A percentile compares a stretch with the other conserved stretches of the same genome.
phyloP scores from a whole-genome alignment of 2,888 invertebrate species.

The Leucophora obtusa region DNA sequence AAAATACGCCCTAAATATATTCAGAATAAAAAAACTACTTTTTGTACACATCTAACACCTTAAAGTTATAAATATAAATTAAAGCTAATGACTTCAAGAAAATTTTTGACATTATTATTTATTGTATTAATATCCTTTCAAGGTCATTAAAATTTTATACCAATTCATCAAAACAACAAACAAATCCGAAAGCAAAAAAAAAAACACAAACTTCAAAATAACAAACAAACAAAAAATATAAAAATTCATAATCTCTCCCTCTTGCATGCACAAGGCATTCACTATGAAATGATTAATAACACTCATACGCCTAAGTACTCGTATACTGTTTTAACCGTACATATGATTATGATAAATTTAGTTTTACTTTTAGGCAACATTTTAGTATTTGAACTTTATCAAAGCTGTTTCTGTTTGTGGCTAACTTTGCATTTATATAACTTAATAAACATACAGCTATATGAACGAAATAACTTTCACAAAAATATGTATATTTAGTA shows the following conservation, averaged over 20 bases:
- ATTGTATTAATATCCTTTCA: slow-evolving; percentile 38
- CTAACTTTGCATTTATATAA: neutral
- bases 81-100: slow-evolving; percentile 12
- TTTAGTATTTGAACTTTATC: neutral
- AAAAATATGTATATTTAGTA: neutral
- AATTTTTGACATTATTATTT: slow-evolving; percentile 16
- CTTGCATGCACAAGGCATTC: neutral
- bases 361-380: neutral
- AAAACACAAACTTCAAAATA: neutral
- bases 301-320: slow-evolving; percentile 50
- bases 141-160: slow-evolving; percentile 32
- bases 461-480: neutral
- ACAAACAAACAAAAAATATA: slow-evolving; percentile 25
- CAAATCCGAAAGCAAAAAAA: neutral
- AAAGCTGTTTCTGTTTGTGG: neutral
- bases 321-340: slow-evolving; percentile 24
- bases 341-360: slow-evolving; percentile 41
- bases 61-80: neutral
- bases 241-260: neutral
- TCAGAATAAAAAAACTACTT: too few species aligned
- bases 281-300: slow-evolving; percentile 40
- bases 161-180: slow-evolving; percentile 32
- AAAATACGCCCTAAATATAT: too few species aligned
- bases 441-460: neutral
- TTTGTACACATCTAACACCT: neutral